Evolutionary conservation across 2,888 invertebrate species (phyloP), one percentile per base, ranked within the genome.

Genomic region (Metalampra italica): DNA sequence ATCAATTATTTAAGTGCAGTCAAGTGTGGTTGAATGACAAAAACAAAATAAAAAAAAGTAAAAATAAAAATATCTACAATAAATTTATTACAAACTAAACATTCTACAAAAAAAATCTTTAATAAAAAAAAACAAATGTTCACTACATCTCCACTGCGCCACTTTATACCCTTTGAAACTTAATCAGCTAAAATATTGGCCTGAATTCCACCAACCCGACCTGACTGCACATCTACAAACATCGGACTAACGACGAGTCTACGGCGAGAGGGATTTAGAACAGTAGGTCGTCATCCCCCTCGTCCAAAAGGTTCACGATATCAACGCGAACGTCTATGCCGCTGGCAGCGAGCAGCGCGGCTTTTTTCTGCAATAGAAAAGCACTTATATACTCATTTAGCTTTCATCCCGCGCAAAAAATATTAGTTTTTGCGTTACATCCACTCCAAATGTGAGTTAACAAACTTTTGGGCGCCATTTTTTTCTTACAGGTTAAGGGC

Each of bases 251-350:
- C 63, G 49, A 47, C 47, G 58, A 53, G 53, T 59, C 60, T 66
- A 66, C 45, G 43, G 22, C 22, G 34, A 41, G 51, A 54, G 51
- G 53, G 45, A 37, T 57, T 91, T 95, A 96, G 90, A 98, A 98
- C 50, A 98, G 90, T 52, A 98, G 87, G 85, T 98, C 97, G 73
- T 97, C 97, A 70, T 98, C 97, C 40, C 94, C 95, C 61, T 97
- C 96, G 56, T 96, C 95, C 42, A 97, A 87, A 66, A 97, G 91
- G 74, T 95, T 97, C 34, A 92, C 92, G 29, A 91, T 78, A 51
- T 89, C 83, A 61, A 90, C 84, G 41, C 87, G 65, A 14, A 68
- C 51, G 45, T 87, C 84, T 41, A 56, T 53, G 7, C 72, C 79
- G 9, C 59, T 53, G 8, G 72, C 78, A 9, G 64, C 66, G 1